A percentile compares a stretch with the other conserved stretches of the same genome.
phyloP scores from a whole-genome alignment of 2,797 vertebrate genomes.

The Dermochelys coriacea region DNA sequence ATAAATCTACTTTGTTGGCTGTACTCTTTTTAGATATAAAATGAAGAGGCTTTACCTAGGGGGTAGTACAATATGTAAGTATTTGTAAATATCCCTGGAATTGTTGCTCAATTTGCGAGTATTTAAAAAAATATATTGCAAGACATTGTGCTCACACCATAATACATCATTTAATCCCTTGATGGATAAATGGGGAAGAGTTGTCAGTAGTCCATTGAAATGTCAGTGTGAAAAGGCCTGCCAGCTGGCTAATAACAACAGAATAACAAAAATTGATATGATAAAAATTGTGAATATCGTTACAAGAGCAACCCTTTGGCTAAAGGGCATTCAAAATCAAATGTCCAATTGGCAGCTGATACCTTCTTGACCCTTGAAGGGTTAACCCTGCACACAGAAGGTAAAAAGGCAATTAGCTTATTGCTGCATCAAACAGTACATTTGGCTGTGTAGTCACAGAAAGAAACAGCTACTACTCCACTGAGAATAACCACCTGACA shows the following conservation, averaged over 20 bases:
- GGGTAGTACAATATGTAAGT: background rate
- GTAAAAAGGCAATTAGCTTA: background rate
- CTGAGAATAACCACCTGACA: background rate
- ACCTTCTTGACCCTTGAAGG: constrained; percentile 29
- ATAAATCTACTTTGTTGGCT: background rate
- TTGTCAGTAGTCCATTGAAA: constrained; percentile 24
- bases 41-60: background rate
- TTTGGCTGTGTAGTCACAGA: background rate
- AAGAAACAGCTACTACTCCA: background rate
- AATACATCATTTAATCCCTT: background rate
- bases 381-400: constrained; percentile 12
- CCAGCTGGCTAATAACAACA: constrained; percentile 68
- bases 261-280: background rate
- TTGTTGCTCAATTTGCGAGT: background rate
- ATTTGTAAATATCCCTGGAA: constrained; percentile 26
- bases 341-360: constrained; percentile 33
- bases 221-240: background rate
- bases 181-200: background rate
- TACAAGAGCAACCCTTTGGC: constrained; percentile 48
- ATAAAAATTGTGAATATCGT: background rate
- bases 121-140: constrained; percentile 31
- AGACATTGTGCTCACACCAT: background rate
- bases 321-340: background rate
- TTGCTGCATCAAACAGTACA: background rate
- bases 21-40: constrained; percentile 10